phyloP scores from a whole-genome alignment of 1,140 invertebrate genomes.

The Heliconius nattereri region DNA sequence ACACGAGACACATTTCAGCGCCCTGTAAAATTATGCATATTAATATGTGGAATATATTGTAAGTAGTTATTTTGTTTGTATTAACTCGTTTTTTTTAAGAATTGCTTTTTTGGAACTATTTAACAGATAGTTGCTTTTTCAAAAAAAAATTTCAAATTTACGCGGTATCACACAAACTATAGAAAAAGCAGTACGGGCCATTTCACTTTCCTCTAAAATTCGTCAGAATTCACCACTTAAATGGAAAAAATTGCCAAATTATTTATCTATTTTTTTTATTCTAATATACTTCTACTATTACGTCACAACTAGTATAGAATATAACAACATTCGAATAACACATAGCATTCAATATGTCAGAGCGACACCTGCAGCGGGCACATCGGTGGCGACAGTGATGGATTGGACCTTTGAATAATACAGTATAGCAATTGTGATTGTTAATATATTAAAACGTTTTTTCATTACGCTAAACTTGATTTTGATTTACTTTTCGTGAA shows the following conservation, averaged over 20 bases:
- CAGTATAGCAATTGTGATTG: conserved; percentile 8
- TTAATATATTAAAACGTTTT: conserved; percentile 10
- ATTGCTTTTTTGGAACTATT: too few relatives aligned
- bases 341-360: conserved; percentile 11
- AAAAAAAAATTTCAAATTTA: background rate
- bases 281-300: background rate
- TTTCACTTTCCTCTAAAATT: background rate
- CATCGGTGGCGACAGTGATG: conserved; percentile 13
- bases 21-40: conserved; percentile 22
- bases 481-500: conserved; percentile 1
- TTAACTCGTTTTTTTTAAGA: too few relatives aligned
- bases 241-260: too few relatives aligned
- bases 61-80: too few relatives aligned
- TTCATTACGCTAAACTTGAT: background rate
- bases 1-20: conserved; percentile 42
- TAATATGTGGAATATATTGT: conserved; percentile 10
- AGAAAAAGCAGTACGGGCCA: background rate
- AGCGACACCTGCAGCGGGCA: conserved; percentile 9
- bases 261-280: too few relatives aligned
- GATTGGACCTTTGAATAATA: conserved; percentile 10
- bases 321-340: conserved; percentile 11
- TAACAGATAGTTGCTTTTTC: too few relatives aligned
- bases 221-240: too few relatives aligned
- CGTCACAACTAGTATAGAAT: background rate
- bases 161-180: background rate